Conservation (phyloP, 2,888 invertebrate species). For the Venusia cambrica region DNA sequence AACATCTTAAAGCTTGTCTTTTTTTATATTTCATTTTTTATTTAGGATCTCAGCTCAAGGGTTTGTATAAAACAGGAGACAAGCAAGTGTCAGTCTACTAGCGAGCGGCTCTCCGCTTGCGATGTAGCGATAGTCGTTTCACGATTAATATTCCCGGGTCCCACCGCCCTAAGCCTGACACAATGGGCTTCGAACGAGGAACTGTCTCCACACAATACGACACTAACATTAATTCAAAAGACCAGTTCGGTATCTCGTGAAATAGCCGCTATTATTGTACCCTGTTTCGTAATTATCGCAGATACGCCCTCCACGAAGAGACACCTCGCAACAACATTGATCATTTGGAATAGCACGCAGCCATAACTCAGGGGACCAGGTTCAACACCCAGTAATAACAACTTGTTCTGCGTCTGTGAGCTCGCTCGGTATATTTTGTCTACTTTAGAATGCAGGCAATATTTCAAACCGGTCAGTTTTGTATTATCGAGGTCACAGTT, state of each 20-base stretch:
- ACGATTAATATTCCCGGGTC: constrained; percentile 10
- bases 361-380: constrained; percentile 70
- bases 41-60: too few relatives aligned
- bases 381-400: constrained; percentile 72
- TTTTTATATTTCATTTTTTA: too few relatives aligned
- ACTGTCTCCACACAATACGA: constrained; percentile 25
- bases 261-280: constrained; percentile 38
- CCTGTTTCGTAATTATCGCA: constrained; percentile 48
- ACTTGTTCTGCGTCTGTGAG: constrained; percentile 53
- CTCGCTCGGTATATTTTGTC: constrained; percentile 51
- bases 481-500: constrained; percentile 56
- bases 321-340: constrained; percentile 61
- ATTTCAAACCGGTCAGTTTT: constrained; percentile 53
- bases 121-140: constrained; percentile 10
- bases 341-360: constrained; percentile 60
- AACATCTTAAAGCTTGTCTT: too few relatives aligned
- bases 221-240: constrained; percentile 34
- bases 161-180: constrained; percentile 11
- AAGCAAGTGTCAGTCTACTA: too few relatives aligned
- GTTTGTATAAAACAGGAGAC: too few relatives aligned
- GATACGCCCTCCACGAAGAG: constrained; percentile 54
- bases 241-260: constrained; percentile 32
- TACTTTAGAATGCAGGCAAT: constrained; percentile 55
- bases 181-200: constrained; percentile 19
- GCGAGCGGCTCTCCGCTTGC: too few relatives aligned